Conservation (phyloP, 1,140 invertebrate species). For the Macrotrachela quadricornifera region DNA sequence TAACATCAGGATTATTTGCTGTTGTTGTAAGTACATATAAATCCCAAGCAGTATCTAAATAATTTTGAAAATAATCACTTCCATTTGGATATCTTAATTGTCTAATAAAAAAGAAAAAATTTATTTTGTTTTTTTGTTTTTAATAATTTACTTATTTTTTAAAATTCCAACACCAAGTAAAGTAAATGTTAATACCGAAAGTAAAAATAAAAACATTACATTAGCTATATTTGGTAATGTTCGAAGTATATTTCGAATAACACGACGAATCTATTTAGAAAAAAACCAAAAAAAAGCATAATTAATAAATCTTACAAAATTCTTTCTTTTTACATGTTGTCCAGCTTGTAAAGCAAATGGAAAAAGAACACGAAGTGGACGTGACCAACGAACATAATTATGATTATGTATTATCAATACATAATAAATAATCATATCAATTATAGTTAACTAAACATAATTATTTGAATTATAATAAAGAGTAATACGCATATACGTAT, state of each 20-base stretch:
- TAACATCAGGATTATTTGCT: constrained; percentile 37
- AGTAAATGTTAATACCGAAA: constrained; percentile 32
- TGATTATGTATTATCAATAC: too few relatives aligned
- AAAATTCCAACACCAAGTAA: constrained; percentile 35
- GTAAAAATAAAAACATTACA: constrained; percentile 33
- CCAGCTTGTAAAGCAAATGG: too few relatives aligned
- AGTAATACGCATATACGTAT: too few relatives aligned
- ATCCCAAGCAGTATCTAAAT: constrained; percentile 33
- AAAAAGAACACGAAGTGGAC: too few relatives aligned
- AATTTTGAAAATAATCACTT: constrained; percentile 29
- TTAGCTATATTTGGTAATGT: constrained; percentile 35
- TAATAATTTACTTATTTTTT: constrained; percentile 14
- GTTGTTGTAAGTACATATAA: constrained; percentile 37
- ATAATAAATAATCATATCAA: too few relatives aligned
- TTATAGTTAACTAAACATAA: too few relatives aligned
- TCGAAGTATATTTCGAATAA: constrained; percentile 34
- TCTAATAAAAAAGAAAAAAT: constrained; percentile 8
- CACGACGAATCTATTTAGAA: constrained; percentile 28
- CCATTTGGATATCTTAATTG: constrained; percentile 23
- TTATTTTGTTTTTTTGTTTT: neutral
- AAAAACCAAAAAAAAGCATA: too few relatives aligned
- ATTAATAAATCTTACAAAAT: too few relatives aligned
- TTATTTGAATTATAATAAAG: too few relatives aligned
- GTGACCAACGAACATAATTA: too few relatives aligned
- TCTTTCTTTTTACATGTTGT: too few relatives aligned